These are phyloP conservation scores for Azemiops feae DNA, from an alignment of 2,113 vertebrate genomes.

Conservation along the genomic window DNA sequence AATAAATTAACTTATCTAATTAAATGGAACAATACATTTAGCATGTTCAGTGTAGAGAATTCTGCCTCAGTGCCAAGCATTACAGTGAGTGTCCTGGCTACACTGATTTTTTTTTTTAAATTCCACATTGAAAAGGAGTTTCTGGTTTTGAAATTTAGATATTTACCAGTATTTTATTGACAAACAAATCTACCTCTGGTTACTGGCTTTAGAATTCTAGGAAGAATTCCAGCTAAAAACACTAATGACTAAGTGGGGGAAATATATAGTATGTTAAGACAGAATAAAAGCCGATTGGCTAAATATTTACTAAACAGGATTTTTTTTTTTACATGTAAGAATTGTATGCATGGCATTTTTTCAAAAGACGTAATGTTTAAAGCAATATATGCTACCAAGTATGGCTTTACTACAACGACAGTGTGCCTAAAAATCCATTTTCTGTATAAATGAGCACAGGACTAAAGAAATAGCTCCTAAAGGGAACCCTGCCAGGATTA, in stretches of 20 bases:
- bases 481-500: conserved; percentile 49
- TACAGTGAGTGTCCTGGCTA: neutral
- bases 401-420: conserved; percentile 14
- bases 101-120: neutral
- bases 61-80: neutral
- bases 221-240: neutral
- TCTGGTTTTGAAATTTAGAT: neutral
- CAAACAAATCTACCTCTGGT: neutral
- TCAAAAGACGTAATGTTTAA: conserved; percentile 4
- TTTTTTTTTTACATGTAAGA: neutral
- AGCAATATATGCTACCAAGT: conserved; percentile 8
- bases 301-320: neutral
- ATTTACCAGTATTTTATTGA: neutral
- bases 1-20: neutral
- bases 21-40: neutral
- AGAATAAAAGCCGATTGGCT: conserved; percentile 15
- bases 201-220: neutral
- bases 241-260: neutral
- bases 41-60: neutral
- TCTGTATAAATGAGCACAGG: conserved; percentile 32
- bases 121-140: neutral
- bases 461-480: conserved; percentile 39
- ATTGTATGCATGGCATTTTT: conserved; percentile 22
- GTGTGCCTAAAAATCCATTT: neutral
- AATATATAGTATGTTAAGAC: neutral